A percentile compares a stretch with the other conserved stretches of the same genome.
Conservation (phyloP, 1,140 invertebrate genomes). For the Acromyrmex echinatior region DNA sequence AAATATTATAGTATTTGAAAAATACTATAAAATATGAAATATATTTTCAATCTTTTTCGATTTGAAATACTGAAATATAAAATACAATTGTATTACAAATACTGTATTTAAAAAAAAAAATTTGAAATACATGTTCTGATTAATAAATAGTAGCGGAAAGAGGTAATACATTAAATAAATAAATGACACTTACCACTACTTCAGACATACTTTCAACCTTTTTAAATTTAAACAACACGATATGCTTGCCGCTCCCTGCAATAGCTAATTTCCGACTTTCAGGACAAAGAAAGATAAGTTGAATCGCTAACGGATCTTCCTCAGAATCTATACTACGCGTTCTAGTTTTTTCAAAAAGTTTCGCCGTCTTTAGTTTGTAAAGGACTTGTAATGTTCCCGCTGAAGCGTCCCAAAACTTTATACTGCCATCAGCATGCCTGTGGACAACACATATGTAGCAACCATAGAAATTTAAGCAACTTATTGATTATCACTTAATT, state of each 20-base stretch:
- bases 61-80: no score
- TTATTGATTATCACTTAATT: constrained; percentile 31
- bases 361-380: constrained; percentile 99
- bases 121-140: no score
- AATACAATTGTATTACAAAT: no score
- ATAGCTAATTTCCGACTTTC: constrained; percentile 96
- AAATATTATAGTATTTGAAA: no score
- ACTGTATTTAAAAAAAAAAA: no score
- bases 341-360: constrained; percentile 94
- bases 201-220: constrained; percentile 96
- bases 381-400: constrained; percentile 97
- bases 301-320: constrained; percentile 97
- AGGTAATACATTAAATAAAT: constrained; percentile 20
- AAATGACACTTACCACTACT: constrained; percentile 90
- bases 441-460: constrained; percentile 71
- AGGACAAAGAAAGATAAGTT: constrained; percentile 96
- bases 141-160: not conserved
- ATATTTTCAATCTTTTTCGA: no score
- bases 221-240: constrained; percentile 97
- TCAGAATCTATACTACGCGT: constrained; percentile 89
- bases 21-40: no score
- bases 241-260: constrained; percentile 96
- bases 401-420: constrained; percentile 99
- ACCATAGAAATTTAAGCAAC: constrained; percentile 45
- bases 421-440: constrained; percentile 97